Percentiles rank a stretch among this genome's conserved stretches.
phyloP scores from a whole-genome alignment of 2,113 vertebrate species.

The Prolemur simus region DNA sequence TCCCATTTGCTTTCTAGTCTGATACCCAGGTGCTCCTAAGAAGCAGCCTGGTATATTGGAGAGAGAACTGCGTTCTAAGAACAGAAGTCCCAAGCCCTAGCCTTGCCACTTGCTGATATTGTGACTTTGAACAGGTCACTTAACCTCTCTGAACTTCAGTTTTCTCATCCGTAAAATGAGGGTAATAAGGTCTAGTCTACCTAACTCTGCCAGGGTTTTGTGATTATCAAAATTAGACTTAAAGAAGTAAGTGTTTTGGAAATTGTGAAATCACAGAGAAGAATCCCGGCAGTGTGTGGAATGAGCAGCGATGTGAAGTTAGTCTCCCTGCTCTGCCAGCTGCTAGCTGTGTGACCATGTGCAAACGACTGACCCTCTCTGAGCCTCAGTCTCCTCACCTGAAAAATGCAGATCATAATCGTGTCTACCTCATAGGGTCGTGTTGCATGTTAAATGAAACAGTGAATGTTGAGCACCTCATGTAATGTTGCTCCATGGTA shows the following conservation, averaged over 20 bases:
- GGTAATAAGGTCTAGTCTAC: not conserved
- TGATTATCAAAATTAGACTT: not conserved
- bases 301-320: not conserved
- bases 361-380: not conserved
- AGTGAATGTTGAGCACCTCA: not conserved
- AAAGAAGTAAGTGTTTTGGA: not conserved
- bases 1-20: not conserved
- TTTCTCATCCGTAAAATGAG: not conserved
- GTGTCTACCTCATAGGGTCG: not conserved
- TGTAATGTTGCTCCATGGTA: fast-evolving
- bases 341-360: not conserved
- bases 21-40: not conserved
- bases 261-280: not conserved
- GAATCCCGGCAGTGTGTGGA: not conserved
- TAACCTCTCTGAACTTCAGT: not conserved
- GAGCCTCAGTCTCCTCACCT: not conserved
- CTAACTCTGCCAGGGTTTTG: not conserved
- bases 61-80: not conserved
- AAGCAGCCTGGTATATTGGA: not conserved
- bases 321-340: not conserved
- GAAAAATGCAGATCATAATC: not conserved
- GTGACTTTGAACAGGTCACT: not conserved
- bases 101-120: not conserved
- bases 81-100: not conserved
- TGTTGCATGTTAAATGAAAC: not conserved